Evolutionary conservation across 2,888 invertebrate genomes (phyloP), one percentile per base, ranked within the genome.

Genomic region (Trimorus sp.): DNA sequence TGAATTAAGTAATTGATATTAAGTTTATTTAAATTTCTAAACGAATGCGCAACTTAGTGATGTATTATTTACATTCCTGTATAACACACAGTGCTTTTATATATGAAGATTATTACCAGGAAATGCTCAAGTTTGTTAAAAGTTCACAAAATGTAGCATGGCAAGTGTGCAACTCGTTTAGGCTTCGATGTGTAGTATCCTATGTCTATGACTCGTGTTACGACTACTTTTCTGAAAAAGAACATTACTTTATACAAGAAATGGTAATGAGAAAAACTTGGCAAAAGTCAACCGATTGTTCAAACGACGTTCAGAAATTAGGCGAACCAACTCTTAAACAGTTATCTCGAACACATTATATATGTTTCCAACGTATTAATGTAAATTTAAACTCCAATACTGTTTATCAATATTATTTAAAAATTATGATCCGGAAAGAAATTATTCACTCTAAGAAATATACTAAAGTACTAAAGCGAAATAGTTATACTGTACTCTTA

Each of bases 61-160:
- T 26, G 4, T 26, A 26, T 26, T 26, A 26, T 26, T 26, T 26
- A 26, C 26, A 26, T 26, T 26, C 26, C 26, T 26, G 26, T 26
- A 26, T 26, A 26, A 26, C 83, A 3, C 66, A 84, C 38, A 84
- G 80, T 51, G 75, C 81, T 7, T 84, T 84, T 60, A 9, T 54
- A 16, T 84, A 65, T 56, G 83, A 83, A 59, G 59, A 83, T 73
- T 75, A 53, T 49, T 70, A 70, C 37, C 65, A 60, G 45, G 42
- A 68, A 7, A 37, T 78, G 14, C 38, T 54, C 38, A 48, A 49
- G 12, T 75, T 26, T 56, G 62, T 83, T 15, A 66, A 76, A 15
- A 83, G 76, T 68, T 76, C 83, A n/a, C 69, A 79, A n/a, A 65
- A 60, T 2, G 73, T 79, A 15, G 66, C 77, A 37, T 45, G 40